These are phyloP conservation scores for Calameuta idolon DNA, from an alignment of 2,888 invertebrate species.

Conservation along the genomic window DNA sequence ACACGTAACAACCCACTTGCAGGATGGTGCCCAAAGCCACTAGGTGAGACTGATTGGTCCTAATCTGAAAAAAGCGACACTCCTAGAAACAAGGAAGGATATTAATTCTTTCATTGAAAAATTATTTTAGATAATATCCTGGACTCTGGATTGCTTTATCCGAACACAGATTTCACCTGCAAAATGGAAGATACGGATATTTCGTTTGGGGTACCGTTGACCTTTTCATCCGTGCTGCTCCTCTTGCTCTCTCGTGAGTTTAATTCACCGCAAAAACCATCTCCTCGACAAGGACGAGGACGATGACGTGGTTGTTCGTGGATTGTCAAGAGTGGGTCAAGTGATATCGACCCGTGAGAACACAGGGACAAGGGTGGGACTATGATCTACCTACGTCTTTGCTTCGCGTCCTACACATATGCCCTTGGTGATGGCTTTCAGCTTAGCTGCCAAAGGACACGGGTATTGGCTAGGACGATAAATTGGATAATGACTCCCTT, in stretches of 20 bases:
- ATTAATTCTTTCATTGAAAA: not conserved
- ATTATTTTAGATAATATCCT: not conserved
- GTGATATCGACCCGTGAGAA: constrained; percentile 48
- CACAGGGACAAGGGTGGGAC: constrained; percentile 6
- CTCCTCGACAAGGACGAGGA: not conserved
- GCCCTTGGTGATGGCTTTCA: not conserved
- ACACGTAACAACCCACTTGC: not conserved
- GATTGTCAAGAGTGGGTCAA: constrained; percentile 48
- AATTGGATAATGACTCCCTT: not conserved
- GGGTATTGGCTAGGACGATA: not conserved
- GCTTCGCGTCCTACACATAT: not conserved
- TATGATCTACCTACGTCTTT: not conserved
- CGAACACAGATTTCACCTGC: not conserved
- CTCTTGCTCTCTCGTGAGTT: not conserved
- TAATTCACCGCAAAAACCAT: not conserved
- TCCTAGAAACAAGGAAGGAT: not conserved
- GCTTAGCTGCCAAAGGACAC: not conserved
- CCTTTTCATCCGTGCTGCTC: not conserved
- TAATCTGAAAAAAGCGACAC: not conserved
- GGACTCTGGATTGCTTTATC: not conserved
- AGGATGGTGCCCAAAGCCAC: not conserved
- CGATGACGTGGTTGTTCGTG: constrained; percentile 1
- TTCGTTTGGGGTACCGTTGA: not conserved
- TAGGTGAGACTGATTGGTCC: not conserved
- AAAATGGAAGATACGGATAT: not conserved